A percentile compares a stretch with the other conserved stretches of the same genome.
Evolutionary conservation across 2,888 invertebrate genomes (phyloP).

Genomic region (Eupithecia inturbata): DNA sequence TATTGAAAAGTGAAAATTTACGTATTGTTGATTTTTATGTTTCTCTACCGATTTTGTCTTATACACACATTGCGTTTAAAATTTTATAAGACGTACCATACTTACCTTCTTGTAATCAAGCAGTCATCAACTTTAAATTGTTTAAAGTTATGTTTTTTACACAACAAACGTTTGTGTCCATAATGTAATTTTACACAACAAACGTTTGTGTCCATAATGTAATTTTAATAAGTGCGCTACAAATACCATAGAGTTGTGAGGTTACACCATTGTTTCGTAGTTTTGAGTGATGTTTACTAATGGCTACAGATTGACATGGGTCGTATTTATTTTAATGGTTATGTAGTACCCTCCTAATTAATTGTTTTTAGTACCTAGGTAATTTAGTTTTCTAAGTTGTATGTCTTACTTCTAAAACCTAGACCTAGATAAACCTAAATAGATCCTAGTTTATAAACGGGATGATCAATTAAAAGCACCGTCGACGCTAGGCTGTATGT

Average conservation of each 20-base stretch:
- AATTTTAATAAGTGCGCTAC: slow-evolving; percentile 47
- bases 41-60: slow-evolving; percentile 9
- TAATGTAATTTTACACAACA: slow-evolving; percentile 43
- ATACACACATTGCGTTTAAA: not conserved
- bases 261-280: slow-evolving; percentile 72
- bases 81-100: not conserved
- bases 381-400: not conserved
- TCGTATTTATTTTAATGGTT: slow-evolving; percentile 53
- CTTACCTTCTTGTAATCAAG: slow-evolving; percentile 1
- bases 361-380: not conserved
- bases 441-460: not conserved
- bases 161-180: slow-evolving; percentile 34
- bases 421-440: not conserved
- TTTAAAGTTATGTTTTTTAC: slow-evolving; percentile 17
- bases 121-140: slow-evolving; percentile 16
- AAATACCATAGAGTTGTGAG: slow-evolving; percentile 49
- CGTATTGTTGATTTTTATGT: slow-evolving; percentile 23
- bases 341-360: slow-evolving; percentile 3
- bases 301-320: slow-evolving; percentile 63
- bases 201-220: slow-evolving; percentile 42
- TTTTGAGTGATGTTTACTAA: slow-evolving; percentile 71
- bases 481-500: not conserved
- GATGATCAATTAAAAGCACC: not conserved
- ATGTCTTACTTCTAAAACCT: not conserved
- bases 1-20: slow-evolving; percentile 29